Conservation (phyloP, 2,888 invertebrate species). For the Griposia aprilina region DNA sequence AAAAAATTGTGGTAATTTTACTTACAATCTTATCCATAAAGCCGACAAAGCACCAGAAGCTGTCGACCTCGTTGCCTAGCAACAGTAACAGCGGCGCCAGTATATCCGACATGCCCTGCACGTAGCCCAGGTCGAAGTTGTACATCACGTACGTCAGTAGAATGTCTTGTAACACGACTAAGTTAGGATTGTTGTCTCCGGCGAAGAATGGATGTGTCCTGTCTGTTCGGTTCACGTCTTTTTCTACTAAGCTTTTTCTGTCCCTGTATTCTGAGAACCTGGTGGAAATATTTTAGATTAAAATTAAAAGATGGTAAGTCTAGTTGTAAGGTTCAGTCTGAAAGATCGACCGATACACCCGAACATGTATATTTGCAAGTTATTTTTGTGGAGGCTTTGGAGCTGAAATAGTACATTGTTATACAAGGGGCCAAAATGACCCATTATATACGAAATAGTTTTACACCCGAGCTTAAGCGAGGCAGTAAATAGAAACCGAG, state of each 20-base stretch:
- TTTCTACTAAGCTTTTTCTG: slow-evolving; percentile 98
- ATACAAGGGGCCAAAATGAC: too few species aligned
- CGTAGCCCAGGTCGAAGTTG: slow-evolving; percentile 99
- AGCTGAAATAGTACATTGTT: too few species aligned
- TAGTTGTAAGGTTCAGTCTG: background rate
- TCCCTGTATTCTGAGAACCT: slow-evolving; percentile 96
- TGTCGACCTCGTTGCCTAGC: slow-evolving; percentile 97
- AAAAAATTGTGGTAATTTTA: slow-evolving; percentile 48
- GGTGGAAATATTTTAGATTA: background rate
- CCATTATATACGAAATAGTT: too few species aligned
- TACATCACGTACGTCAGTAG: slow-evolving; percentile 99
- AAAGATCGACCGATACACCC: background rate
- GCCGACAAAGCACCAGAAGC: slow-evolving; percentile 99
- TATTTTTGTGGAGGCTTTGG: background rate
- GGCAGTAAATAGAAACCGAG: too few species aligned
- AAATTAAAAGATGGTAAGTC: too few species aligned
- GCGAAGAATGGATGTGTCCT: slow-evolving; percentile 97
- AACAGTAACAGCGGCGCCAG: slow-evolving; percentile 97
- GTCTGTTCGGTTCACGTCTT: slow-evolving; percentile 99
- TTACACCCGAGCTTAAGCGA: too few species aligned
- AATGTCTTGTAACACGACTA: slow-evolving; percentile 96
- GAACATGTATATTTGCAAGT: background rate
- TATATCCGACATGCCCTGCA: slow-evolving; percentile 99
- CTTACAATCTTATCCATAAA: slow-evolving; percentile 98
- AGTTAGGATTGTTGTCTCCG: slow-evolving; percentile 98